Evolutionary conservation across 1,140 invertebrate genomes (phyloP).

Genomic region (Sitophilus oryzae): DNA sequence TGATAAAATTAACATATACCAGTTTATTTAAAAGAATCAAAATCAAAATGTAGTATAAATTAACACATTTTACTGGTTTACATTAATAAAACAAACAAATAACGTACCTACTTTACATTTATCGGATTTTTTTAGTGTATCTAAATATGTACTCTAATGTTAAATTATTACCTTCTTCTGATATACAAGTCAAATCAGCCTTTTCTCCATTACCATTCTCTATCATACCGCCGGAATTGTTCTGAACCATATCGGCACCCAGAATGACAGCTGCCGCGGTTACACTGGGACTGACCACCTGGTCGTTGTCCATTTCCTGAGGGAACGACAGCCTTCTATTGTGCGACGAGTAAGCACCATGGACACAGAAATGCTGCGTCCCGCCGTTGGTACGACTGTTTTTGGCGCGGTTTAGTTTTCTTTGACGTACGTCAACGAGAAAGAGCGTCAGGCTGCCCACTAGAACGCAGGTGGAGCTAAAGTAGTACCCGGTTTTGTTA

Average conservation of each 20-base stretch:
- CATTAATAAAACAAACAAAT: no score
- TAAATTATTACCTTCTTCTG: slow-evolving; percentile 73
- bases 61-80: no score
- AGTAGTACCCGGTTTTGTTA: slow-evolving; percentile 72
- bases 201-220: slow-evolving; percentile 47
- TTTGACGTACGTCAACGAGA: slow-evolving; percentile 70
- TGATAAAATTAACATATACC: no score
- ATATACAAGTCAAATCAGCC: slow-evolving; percentile 79
- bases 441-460: slow-evolving; percentile 71
- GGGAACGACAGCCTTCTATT: slow-evolving; percentile 53
- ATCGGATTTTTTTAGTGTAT: no score
- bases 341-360: slow-evolving; percentile 53
- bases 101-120: no score
- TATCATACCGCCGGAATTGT: slow-evolving; percentile 33
- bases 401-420: slow-evolving; percentile 62
- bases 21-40: no score
- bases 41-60: no score
- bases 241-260: slow-evolving; percentile 48
- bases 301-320: slow-evolving; percentile 54
- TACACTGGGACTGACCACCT: slow-evolving; percentile 42
- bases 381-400: slow-evolving; percentile 56
- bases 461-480: slow-evolving; percentile 70
- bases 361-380: slow-evolving; percentile 52
- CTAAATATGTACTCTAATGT: no score
- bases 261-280: slow-evolving; percentile 49